Evolutionary conservation across 2,888 invertebrate genomes (phyloP), one percentile per base, ranked within the genome.

Genomic region (Drosophila fulvimacula): DNA sequence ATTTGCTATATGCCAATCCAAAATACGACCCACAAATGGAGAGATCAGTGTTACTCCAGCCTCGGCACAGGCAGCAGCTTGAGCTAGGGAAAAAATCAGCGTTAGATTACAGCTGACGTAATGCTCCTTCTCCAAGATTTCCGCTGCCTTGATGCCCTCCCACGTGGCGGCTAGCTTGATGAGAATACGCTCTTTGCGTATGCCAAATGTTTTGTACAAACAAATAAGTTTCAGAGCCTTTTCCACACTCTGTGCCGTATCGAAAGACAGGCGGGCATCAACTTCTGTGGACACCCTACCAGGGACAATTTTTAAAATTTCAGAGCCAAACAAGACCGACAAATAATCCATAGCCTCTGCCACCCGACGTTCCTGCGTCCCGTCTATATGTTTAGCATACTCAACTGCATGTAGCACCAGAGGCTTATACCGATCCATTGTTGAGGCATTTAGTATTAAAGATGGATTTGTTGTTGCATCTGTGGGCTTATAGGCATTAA

Each of bases 401-500:
- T 95, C 95, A 19, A 99, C 95, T 56, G 99, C 99, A n/a, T 98
- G 96, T 74, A 97, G 95, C 60, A 99, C 95, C 48, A 99, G 93
- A 76, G 95, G 94, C 89, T 96, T 95, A 93, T 99, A 99, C 90
- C 98, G 97, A 13, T 97, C 96, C 95, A 98, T 96, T 82, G 95
- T 96, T 27, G 99, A 96, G 1, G 99, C 99, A 48, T 97, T 96
- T 80, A 99, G 93, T 78, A 99, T 98, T 52, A 99, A 94, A 6
- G 99, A 99, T 3, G 99, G 99, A 93, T 99, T 99, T 49, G 99
- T 99, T 1, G 99, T 99, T 36, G 99, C 99, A 95, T 99, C 99
- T 0, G 98, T 98, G 3, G 99, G 99, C 92, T 60, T 66, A 32
- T 72, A 67, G 1, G 27, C 39, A 5, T 59, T 51, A 9, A 75